Base-by-base conservation (phyloP, 2,113 vertebrate species). In the Leptobrachium leishanense region DNA sequence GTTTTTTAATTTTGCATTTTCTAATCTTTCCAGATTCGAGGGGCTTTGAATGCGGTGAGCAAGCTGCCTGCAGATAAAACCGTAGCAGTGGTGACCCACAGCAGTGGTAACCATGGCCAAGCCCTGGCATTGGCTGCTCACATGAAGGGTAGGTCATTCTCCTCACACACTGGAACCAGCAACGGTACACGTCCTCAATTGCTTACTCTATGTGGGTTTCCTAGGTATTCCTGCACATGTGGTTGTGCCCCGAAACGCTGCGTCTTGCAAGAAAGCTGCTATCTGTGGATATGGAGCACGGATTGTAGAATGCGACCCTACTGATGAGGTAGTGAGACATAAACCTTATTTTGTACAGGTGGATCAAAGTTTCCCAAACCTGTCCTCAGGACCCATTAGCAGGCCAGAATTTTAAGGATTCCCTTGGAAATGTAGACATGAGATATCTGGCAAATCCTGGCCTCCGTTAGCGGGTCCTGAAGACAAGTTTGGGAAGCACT, bases 21-120 rank as follows among this genome's bases (percentile, higher is more conserved):
- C 6, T 12, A 76, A 2, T 43, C 72, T 43, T 75, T 68, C 10
- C 82, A 92, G 92, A 83, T 92, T 59, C 90, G 91, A 7, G 91
- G 92, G 0, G 91, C 90, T 2, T 84, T 92, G 44, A 92, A 91
- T 63, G 91, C 92, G 0, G 79, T 93, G 74, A 63, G 85, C 82
- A 81, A 73, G 70, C 81, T 92, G 0, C 72, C 77, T 0, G 80
- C 84, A 72, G 65, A 81, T 0, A 65, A 74, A 9, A 1, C 81
- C 63, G 12, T 20, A 0, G 90, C 90, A 0, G 85, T 92, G 0
- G 91, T 92, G 69, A 92, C 90, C 0, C 89, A 92, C 84, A 91
- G 90, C 85, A 92, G 91, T 0, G 91, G 91, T 3, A 93, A 91
- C 0, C 91, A 92, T 5, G 91, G 92, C 11, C 92, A 92, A 82